phyloP scores from a whole-genome alignment of 2,113 vertebrate genomes.

The Pachypanchax playfairii region DNA sequence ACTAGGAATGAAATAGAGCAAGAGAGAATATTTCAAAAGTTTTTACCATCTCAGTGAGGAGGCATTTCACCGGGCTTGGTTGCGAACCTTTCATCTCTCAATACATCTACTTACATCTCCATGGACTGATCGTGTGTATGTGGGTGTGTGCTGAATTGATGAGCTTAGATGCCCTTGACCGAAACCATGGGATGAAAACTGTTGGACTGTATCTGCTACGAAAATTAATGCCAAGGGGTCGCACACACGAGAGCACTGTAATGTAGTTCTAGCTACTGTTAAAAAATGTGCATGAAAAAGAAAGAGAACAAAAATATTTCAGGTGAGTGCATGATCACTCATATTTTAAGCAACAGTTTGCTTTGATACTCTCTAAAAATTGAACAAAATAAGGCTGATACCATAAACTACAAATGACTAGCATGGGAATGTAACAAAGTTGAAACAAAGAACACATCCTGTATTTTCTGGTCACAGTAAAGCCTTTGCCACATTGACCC shows the following conservation, averaged over 20 bases:
- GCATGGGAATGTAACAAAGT: too few relatives aligned
- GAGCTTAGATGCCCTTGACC: constrained; percentile 67
- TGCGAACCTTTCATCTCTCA: constrained; percentile 60
- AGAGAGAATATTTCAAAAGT: constrained; percentile 58
- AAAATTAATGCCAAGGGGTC: constrained; percentile 68
- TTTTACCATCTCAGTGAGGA: constrained; percentile 50
- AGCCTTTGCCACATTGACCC: too few relatives aligned
- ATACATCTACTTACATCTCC: constrained; percentile 38
- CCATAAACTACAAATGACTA: too few relatives aligned
- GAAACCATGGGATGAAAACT: constrained; percentile 56
- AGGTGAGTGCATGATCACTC: background rate
- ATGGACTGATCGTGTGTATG: constrained; percentile 28
- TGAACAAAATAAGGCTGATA: too few relatives aligned
- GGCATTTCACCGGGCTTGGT: constrained; percentile 44
- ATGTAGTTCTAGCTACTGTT: constrained; percentile 29
- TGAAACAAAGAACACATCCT: too few relatives aligned
- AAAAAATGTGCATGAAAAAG: constrained; percentile 5
- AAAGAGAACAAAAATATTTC: background rate
- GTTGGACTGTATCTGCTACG: constrained; percentile 58
- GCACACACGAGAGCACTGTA: constrained; percentile 29
- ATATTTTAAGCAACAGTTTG: too few relatives aligned
- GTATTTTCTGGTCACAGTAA: too few relatives aligned
- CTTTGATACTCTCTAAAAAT: too few relatives aligned
- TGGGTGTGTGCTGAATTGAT: constrained; percentile 29
- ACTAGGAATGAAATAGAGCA: constrained; percentile 23